Conservation (phyloP, 2,888 invertebrate genomes). For the Noctua fimbriata region DNA sequence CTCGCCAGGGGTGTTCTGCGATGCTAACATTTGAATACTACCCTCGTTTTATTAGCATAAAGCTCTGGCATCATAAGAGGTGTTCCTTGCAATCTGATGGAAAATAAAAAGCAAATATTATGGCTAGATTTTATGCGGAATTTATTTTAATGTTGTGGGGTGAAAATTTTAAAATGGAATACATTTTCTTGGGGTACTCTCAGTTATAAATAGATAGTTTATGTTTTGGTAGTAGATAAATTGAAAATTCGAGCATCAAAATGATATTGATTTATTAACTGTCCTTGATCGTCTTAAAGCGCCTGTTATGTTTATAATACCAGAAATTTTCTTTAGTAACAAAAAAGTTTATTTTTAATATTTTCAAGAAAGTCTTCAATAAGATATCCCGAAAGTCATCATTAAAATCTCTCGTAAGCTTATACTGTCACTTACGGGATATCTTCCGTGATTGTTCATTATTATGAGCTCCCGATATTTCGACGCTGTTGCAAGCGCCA, state of each 20-base stretch:
- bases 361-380: too few species aligned
- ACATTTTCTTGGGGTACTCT: background rate
- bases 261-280: background rate
- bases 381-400: too few species aligned
- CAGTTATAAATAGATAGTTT: background rate
- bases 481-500: too few species aligned
- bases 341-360: too few species aligned
- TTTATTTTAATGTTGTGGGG: background rate
- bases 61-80: slow-evolving; percentile 33
- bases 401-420: too few species aligned
- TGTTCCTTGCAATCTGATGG: slow-evolving; percentile 41
- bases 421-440: too few species aligned
- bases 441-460: too few species aligned
- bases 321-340: background rate
- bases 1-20: slow-evolving; percentile 44
- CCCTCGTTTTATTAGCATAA: slow-evolving; percentile 58
- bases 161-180: background rate
- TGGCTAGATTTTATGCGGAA: slow-evolving; percentile 16
- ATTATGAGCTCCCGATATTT: too few species aligned
- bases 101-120: slow-evolving; percentile 50
- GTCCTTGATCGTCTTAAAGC: background rate
- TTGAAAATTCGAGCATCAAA: background rate
- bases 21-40: slow-evolving; percentile 48
- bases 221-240: background rate
- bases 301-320: background rate